Evolutionary conservation across 2,888 invertebrate genomes (phyloP).

Genomic region (Glaucopsyche alexis): DNA sequence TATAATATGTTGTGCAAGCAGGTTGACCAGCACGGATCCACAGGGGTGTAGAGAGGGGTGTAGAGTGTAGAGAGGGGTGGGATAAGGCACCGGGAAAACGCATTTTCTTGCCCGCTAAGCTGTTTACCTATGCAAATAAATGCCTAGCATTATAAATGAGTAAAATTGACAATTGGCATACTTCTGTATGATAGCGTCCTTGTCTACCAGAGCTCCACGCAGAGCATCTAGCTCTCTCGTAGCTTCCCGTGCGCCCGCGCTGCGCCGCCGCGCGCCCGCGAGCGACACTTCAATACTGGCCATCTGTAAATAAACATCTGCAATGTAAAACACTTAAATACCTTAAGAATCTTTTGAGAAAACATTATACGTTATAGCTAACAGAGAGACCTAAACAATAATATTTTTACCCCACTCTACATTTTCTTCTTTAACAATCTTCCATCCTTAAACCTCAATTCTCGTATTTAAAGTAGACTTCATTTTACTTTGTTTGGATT

Average conservation of each 20-base stretch:
- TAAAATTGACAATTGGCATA: constrained; percentile 43
- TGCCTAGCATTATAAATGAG: too few relatives aligned
- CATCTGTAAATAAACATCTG: constrained; percentile 78
- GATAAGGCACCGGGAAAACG: too few relatives aligned
- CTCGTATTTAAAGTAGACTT: too few relatives aligned
- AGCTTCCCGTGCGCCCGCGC: constrained; percentile 65
- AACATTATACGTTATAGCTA: too few relatives aligned
- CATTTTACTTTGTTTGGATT: too few relatives aligned
- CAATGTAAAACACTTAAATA: background rate
- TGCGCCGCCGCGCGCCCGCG: constrained; percentile 60
- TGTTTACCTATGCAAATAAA: too few relatives aligned
- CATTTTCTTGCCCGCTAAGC: too few relatives aligned
- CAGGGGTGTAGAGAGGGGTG: too few relatives aligned
- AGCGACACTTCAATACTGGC: constrained; percentile 91
- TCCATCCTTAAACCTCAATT: background rate
- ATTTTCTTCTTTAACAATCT: background rate
- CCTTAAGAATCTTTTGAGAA: background rate
- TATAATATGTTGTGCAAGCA: too few relatives aligned
- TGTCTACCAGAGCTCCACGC: constrained; percentile 86
- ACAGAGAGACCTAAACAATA: too few relatives aligned
- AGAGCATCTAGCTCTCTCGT: constrained; percentile 79
- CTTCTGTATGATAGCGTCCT: constrained; percentile 91
- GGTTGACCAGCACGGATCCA: too few relatives aligned
- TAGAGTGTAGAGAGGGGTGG: too few relatives aligned
- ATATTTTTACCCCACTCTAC: background rate